Evolutionary conservation across 1,140 invertebrate species (phyloP).

Genomic region (Listronotus oregonensis): DNA sequence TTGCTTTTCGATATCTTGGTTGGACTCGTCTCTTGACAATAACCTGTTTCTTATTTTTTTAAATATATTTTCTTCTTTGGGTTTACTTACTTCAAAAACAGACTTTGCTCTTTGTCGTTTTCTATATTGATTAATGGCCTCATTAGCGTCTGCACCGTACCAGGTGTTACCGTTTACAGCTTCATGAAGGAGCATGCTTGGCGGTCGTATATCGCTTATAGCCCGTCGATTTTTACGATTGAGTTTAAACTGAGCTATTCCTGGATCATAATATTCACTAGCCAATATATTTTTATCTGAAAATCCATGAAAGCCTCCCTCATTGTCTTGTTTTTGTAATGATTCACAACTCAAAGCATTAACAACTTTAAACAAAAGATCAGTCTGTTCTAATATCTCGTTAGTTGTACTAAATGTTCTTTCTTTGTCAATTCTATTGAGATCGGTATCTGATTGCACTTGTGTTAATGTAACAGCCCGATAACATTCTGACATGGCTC

Average conservation of each 20-base stretch:
- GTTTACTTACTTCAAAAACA: conserved; percentile 21
- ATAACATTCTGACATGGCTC: conserved; percentile 65
- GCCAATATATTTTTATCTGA: conserved; percentile 65
- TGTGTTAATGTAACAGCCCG: conserved; percentile 61
- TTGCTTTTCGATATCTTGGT: conserved; percentile 49
- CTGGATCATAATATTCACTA: conserved; percentile 63
- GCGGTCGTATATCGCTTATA: conserved; percentile 57
- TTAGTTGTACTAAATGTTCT: conserved; percentile 68
- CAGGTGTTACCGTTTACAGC: conserved; percentile 66
- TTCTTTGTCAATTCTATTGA: conserved; percentile 75
- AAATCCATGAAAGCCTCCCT: conserved; percentile 52
- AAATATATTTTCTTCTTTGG: conserved; percentile 35
- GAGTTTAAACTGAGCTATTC: conserved; percentile 47
- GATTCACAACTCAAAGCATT: conserved; percentile 69
- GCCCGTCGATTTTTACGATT: conserved; percentile 60
- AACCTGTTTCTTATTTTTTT: conserved; percentile 39
- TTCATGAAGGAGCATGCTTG: conserved; percentile 56
- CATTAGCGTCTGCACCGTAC: conserved; percentile 65
- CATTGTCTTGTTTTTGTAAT: conserved; percentile 53
- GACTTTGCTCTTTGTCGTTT: conserved; percentile 34
- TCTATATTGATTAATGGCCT: conserved; percentile 58
- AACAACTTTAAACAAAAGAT: conserved; percentile 73
- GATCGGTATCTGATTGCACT: conserved; percentile 75
- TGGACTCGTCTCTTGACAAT: conserved; percentile 33
- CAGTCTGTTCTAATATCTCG: conserved; percentile 70